Evolutionary conservation across 2,888 invertebrate genomes (phyloP), one percentile per base, ranked within the genome.

Genomic region (Trichopria drosophilae): DNA sequence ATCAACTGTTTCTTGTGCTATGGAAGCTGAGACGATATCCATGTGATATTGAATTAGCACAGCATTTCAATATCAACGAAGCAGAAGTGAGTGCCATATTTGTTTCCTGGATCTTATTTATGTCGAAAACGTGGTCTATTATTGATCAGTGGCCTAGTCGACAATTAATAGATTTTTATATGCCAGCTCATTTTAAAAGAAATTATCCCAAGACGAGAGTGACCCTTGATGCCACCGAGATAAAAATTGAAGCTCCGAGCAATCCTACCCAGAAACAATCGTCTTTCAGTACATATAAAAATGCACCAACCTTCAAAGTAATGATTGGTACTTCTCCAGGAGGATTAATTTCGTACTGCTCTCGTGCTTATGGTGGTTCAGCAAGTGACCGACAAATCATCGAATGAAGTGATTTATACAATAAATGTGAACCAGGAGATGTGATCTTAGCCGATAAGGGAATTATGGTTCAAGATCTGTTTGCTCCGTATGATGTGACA

Each of bases 301-400:
- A 62, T 29, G 50, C 40, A 39, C 60, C 49, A 13, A 62, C 61
- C 1, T 16, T 58, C n/a, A 60, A 61, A 53, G 35, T 57, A 3
- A 34, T 57, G 6, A 50, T 62, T 3, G 58, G 57, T n/a, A 50
- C 47, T 28, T 49, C 57, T 13, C 55, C 60, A 24, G 53, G 43
- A 41, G 61, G 61, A 16, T 24, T 62, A 4, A 31, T 62, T 19
- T 49, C 45, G 16, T 49, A 57, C 35, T 24, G 45, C 32, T 59
- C 60, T 1, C 35, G 49, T 35, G 43, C 57, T n/a, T 61, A 55
- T 26, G 59, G 53, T 2, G 61, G 61, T 7, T 47, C 44, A n/a
- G 52, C 57, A 2, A 61, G 59, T 51, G 60, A 64, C 29, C 36
- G 58, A 26, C 56, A 61, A 43, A 62, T 65, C 13, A 45, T 62